Conservation (phyloP, 2,797 vertebrate species). For the Dermochelys coriacea region DNA sequence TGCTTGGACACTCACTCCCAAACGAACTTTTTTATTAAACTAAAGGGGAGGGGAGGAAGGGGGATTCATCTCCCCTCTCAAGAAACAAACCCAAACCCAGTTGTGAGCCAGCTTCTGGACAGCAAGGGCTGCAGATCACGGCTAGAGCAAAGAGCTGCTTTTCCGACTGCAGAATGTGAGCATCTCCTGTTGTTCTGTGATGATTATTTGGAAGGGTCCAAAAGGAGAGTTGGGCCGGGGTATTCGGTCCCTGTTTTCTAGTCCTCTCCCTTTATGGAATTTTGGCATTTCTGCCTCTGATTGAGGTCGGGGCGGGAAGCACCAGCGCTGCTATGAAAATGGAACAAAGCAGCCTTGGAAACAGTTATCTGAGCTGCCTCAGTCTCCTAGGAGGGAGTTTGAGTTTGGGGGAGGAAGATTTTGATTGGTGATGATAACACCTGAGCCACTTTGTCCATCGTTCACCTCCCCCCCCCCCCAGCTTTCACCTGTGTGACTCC, state of each 20-base stretch:
- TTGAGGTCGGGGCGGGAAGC: too few relatives aligned
- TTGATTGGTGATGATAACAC: background rate
- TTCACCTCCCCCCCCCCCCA: too few relatives aligned
- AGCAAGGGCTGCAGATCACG: background rate
- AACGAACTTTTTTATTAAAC: background rate
- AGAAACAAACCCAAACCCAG: background rate
- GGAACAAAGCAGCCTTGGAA: background rate
- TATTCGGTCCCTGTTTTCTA: background rate
- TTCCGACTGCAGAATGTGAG: background rate
- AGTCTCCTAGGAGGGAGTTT: background rate
- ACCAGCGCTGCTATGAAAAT: background rate
- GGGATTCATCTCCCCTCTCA: background rate
- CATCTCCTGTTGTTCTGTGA: background rate
- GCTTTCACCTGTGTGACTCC: background rate
- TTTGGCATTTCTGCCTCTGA: background rate
- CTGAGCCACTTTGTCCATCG: background rate
- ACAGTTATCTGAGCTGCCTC: background rate
- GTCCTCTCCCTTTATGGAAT: background rate
- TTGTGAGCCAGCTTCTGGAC: background rate
- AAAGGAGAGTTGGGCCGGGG: background rate
- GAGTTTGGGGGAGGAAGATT: too few relatives aligned
- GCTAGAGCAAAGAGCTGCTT: background rate
- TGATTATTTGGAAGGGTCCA: background rate
- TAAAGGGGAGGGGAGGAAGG: background rate
- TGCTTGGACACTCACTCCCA: background rate